Evolutionary conservation across 2,113 vertebrate genomes (phyloP).

Genomic region (Gadus chalcogrammus): DNA sequence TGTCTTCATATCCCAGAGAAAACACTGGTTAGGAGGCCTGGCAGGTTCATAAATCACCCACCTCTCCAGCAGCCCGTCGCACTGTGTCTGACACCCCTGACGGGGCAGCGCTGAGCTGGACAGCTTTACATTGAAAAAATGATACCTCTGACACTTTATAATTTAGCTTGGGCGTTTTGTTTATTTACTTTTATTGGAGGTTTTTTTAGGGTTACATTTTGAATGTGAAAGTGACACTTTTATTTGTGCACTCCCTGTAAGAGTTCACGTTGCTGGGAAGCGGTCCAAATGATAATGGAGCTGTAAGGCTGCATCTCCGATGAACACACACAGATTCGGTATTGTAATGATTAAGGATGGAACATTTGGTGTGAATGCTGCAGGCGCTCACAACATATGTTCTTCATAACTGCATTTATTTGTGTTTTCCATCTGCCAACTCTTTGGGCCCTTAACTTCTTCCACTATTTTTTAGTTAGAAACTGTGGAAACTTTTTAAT

Average conservation of each 20-base stretch:
- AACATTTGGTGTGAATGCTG: too few relatives aligned
- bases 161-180: background rate
- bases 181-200: background rate
- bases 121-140: background rate
- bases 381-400: too few relatives aligned
- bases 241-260: background rate
- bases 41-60: constrained; percentile 62
- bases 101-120: constrained; percentile 13
- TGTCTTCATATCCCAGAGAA: constrained; percentile 38
- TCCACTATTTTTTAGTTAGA: too few relatives aligned
- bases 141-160: background rate
- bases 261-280: too few relatives aligned
- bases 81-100: constrained; percentile 48
- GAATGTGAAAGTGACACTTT: background rate
- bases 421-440: too few relatives aligned
- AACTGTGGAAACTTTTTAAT: too few relatives aligned
- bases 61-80: constrained; percentile 35
- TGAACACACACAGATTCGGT: too few relatives aligned
- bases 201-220: background rate
- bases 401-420: too few relatives aligned
- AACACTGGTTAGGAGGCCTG: constrained; percentile 32
- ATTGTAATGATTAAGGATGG: too few relatives aligned
- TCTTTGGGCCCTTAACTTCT: too few relatives aligned
- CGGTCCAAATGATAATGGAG: too few relatives aligned
- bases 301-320: too few relatives aligned